Evolutionary conservation across 2,888 invertebrate species (phyloP).

Genomic region (Orchestes rusci): DNA sequence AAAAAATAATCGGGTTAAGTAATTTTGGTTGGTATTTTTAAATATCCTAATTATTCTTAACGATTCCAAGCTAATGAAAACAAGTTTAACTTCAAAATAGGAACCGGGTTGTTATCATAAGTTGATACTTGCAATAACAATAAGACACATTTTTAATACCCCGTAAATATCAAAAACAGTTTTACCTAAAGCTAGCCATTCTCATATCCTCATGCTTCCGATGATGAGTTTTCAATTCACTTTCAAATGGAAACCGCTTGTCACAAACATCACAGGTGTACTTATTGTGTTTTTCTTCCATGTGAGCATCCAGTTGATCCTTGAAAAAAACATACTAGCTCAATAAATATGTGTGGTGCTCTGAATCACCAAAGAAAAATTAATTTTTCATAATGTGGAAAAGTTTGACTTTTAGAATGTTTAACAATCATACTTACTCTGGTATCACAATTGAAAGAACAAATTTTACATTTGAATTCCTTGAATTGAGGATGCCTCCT

Average conservation of each 20-base stretch:
- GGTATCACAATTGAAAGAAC: constrained; percentile 20
- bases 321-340: constrained; percentile 1
- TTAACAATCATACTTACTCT: constrained; percentile 8
- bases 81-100: too few species aligned
- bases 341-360: not conserved
- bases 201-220: constrained; percentile 21
- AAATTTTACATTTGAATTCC: constrained; percentile 21
- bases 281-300: constrained; percentile 21
- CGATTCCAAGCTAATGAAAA: too few species aligned
- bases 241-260: constrained; percentile 23
- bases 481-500: constrained; percentile 19
- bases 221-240: constrained; percentile 20
- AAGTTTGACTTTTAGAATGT: not conserved
- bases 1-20: too few species aligned
- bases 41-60: too few species aligned
- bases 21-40: too few species aligned
- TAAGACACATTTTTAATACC: too few species aligned
- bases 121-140: too few species aligned
- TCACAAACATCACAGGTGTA: constrained; percentile 21
- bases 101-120: too few species aligned
- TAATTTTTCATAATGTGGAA: too few species aligned
- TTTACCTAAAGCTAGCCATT: constrained; percentile 19
- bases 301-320: constrained; percentile 21
- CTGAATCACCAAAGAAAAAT: too few species aligned
- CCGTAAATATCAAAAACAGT: too few species aligned